Percentiles rank a stretch among this genome's conserved stretches.
Evolutionary conservation across 1,140 invertebrate genomes (phyloP).

Genomic region (Coenobita brevimanus): DNA sequence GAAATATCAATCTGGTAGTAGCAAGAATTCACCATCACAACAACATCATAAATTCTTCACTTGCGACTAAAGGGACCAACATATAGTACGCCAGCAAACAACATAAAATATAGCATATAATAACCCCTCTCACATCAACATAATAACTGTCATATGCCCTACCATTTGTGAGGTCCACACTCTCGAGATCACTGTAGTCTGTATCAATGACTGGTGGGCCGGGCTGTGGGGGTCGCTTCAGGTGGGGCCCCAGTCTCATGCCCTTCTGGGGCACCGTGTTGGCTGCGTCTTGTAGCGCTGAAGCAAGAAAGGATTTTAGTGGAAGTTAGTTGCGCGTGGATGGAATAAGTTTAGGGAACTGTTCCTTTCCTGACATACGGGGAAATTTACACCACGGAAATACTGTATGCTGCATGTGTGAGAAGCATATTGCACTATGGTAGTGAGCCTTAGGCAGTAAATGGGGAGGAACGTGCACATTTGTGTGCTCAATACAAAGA

Average conservation of each 20-base stretch:
- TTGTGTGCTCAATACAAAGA: too few species aligned
- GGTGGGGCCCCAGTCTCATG: conserved; percentile 62
- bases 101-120: neutral
- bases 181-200: conserved; percentile 68
- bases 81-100: too few species aligned
- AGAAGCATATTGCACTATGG: too few species aligned
- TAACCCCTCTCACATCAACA: too few species aligned
- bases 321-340: neutral
- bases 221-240: conserved; percentile 34
- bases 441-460: too few species aligned
- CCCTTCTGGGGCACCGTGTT: conserved; percentile 70
- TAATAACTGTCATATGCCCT: conserved; percentile 8
- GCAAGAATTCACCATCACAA: neutral
- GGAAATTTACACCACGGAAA: too few species aligned
- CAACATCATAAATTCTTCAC: too few species aligned
- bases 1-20: neutral
- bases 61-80: too few species aligned
- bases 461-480: too few species aligned
- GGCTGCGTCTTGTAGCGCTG: conserved; percentile 67
- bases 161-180: conserved; percentile 68
- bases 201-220: conserved; percentile 49
- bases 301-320: neutral
- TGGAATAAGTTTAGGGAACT: too few species aligned
- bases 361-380: too few species aligned
- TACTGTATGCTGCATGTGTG: too few species aligned